Evolutionary conservation across 2,797 vertebrate genomes (phyloP).

Genomic region (Sus cebifrons): DNA sequence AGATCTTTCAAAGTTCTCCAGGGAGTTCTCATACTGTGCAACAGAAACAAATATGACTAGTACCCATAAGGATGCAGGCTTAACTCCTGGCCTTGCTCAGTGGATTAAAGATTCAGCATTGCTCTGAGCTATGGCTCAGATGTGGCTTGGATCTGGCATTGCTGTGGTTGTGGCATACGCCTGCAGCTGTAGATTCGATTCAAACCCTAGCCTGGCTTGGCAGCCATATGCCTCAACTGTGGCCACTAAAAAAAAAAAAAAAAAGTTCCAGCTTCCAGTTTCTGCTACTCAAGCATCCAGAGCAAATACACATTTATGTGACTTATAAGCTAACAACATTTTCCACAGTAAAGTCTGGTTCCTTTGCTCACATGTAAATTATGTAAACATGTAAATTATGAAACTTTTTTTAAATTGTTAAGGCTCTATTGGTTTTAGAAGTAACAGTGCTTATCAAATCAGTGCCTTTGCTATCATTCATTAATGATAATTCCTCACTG

Average conservation of each 20-base stretch:
- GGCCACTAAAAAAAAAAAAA: no score
- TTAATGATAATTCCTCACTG: background rate
- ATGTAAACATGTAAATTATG: background rate
- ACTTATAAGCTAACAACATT: background rate
- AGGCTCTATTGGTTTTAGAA: background rate
- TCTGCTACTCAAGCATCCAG: background rate
- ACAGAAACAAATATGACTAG: no score
- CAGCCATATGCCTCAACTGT: no score
- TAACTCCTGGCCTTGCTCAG: no score
- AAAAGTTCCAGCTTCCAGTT: background rate
- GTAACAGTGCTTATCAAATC: background rate
- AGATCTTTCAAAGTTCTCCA: background rate
- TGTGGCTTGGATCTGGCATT: no score
- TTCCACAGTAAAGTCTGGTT: conserved; percentile 24
- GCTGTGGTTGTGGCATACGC: no score
- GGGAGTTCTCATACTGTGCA: no score
- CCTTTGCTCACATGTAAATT: background rate
- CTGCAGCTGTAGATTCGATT: no score
- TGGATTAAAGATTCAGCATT: no score
- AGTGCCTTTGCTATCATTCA: background rate
- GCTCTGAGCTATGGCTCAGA: no score
- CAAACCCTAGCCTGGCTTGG: no score
- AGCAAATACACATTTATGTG: background rate
- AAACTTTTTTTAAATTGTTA: background rate
- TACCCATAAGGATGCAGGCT: no score